Percentiles rank a stretch among this genome's conserved stretches.
These are phyloP conservation scores for Cataglyphis cursor DNA, from an alignment of 2,888 invertebrate genomes.

Conservation along the genomic window DNA sequence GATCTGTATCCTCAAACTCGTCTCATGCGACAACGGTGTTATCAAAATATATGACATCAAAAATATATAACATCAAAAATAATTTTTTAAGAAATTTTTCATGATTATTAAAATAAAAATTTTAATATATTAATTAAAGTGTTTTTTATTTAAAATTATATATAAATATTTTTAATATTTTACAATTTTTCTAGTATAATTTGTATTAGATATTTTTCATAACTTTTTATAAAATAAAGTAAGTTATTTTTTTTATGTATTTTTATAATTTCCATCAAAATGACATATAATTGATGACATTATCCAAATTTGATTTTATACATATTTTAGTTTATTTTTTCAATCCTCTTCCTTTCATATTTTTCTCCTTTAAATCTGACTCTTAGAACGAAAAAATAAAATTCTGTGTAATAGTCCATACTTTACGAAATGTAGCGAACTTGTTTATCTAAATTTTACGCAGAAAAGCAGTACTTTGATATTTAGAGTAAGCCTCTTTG, in stretches of 20 bases:
- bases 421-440: not conserved
- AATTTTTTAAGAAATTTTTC: not conserved
- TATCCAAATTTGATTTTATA: not conserved
- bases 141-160: not conserved
- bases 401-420: not conserved
- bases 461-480: not conserved
- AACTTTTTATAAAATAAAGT: not conserved
- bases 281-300: not conserved
- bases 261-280: not conserved
- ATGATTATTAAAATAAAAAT: not conserved
- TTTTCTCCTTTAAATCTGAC: not conserved
- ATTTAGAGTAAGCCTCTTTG: conserved; percentile 33
- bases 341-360: not conserved
- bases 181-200: not conserved
- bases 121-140: not conserved
- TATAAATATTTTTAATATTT: not conserved
- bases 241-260: not conserved
- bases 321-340: not conserved
- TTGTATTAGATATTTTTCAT: not conserved
- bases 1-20: not conserved
- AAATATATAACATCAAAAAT: not conserved
- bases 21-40: not conserved
- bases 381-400: not conserved
- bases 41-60: not conserved
- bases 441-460: not conserved